A percentile compares a stretch with the other conserved stretches of the same genome.
Conservation (phyloP, 53 echinoderm and acorn worm genomes). For the Temnopleurus reevesii region DNA sequence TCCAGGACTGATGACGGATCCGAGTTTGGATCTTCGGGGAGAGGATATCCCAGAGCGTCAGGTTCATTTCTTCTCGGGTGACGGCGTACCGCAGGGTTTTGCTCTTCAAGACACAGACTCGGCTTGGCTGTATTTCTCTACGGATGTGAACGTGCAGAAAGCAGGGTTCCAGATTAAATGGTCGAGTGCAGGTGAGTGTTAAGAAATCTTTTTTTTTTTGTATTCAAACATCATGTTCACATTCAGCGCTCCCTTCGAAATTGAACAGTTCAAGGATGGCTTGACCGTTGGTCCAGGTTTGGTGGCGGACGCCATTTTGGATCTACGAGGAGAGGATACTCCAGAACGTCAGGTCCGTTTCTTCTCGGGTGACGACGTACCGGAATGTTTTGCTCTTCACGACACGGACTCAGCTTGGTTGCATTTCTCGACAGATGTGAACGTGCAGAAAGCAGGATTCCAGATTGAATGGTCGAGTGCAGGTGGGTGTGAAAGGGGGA, state of each 20-base stretch:
- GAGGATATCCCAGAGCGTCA: not conserved
- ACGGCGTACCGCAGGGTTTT: not conserved
- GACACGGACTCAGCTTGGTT: slow-evolving; percentile 15
- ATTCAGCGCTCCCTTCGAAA: slow-evolving; percentile 65
- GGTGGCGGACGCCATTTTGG: not conserved
- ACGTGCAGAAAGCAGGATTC: not conserved
- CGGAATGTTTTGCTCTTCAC: not conserved
- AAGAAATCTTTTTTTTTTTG: too few species aligned
- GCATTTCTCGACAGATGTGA: not conserved
- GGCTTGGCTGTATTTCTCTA: slow-evolving; percentile 7
- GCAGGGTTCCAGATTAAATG: not conserved
- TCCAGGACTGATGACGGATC: not conserved
- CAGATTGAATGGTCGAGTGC: not conserved
- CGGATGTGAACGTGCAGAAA: not conserved
- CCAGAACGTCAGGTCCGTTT: not conserved
- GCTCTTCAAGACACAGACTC: not conserved
- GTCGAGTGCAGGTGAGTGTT: not conserved
- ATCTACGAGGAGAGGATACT: not conserved
- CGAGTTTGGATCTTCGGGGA: not conserved
- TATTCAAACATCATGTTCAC: slow-evolving; percentile 74
- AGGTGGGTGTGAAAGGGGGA: too few species aligned
- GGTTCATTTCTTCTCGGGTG: not conserved
- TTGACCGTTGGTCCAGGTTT: not conserved
- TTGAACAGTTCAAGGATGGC: slow-evolving; percentile 42
- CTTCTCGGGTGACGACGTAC: not conserved